These are phyloP conservation scores for Sturnira hondurensis DNA, from an alignment of 2,113 vertebrate species.

Conservation along the genomic window DNA sequence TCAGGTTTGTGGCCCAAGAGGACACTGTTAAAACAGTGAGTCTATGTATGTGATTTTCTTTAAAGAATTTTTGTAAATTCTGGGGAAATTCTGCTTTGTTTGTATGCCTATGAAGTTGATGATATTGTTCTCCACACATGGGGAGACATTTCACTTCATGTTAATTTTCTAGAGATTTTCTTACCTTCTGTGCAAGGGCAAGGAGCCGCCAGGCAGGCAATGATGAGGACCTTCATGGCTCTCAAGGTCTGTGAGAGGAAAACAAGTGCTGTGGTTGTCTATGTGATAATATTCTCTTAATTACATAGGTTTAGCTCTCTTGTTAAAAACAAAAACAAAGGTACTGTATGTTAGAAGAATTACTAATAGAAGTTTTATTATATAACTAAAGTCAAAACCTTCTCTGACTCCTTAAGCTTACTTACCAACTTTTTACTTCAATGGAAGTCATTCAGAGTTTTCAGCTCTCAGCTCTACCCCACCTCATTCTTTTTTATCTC, in stretches of 20 bases:
- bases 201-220: slow-evolving; percentile 59
- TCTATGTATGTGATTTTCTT: background rate
- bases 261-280: background rate
- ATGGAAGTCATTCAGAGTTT: background rate
- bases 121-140: background rate
- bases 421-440: background rate
- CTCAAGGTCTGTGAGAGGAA: background rate
- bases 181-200: slow-evolving; percentile 58
- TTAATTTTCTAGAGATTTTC: background rate
- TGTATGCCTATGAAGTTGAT: background rate
- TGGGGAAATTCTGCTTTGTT: too few species aligned
- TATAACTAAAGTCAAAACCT: background rate
- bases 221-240: slow-evolving; percentile 63
- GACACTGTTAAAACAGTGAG: background rate
- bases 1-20: background rate
- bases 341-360: background rate
- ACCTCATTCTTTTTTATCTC: background rate
- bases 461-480: background rate
- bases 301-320: background rate
- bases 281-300: background rate
- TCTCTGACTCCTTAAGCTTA: background rate
- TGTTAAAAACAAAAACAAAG: background rate
- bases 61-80: background rate
- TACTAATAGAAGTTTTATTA: background rate
- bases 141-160: background rate